These are phyloP conservation scores for Cantharis rustica DNA, from an alignment of 2,888 invertebrate genomes.

Conservation along the genomic window DNA sequence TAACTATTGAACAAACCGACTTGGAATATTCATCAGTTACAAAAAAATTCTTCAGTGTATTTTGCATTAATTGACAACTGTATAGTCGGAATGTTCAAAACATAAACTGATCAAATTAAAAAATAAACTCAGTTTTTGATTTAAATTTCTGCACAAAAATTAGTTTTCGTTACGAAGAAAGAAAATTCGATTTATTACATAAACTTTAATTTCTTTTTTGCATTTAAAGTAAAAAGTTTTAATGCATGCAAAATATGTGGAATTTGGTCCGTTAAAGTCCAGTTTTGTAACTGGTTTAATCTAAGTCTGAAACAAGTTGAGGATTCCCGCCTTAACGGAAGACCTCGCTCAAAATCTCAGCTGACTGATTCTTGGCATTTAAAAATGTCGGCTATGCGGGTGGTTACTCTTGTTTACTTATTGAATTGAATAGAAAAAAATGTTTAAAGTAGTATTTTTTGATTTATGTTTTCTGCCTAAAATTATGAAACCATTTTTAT, in stretches of 20 bases:
- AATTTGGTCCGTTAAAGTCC: constrained; percentile 4
- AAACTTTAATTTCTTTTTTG: not conserved
- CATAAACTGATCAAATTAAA: not conserved
- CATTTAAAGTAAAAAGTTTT: not conserved
- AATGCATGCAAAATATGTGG: not conserved
- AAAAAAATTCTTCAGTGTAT: not conserved
- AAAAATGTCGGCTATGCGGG: constrained; percentile 40
- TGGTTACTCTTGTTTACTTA: constrained; percentile 21
- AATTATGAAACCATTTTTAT: not conserved
- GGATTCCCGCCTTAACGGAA: constrained; percentile 29
- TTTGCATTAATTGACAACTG: not conserved
- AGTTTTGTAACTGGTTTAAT: constrained; percentile 10
- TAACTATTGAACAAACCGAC: not conserved
- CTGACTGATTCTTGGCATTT: constrained; percentile 41
- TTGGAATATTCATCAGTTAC: not conserved
- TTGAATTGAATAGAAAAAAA: not conserved
- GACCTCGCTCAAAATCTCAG: constrained; percentile 32
- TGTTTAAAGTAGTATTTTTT: not conserved
- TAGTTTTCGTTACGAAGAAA: not conserved
- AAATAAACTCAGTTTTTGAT: not conserved
- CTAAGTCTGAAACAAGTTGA: constrained; percentile 11
- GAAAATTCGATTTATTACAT: not conserved
- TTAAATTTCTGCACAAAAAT: not conserved
- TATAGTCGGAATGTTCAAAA: not conserved
- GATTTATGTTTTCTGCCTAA: not conserved